Base-by-base conservation (phyloP, 1,140 invertebrate species). In the Cataglyphis hispanica region DNA sequence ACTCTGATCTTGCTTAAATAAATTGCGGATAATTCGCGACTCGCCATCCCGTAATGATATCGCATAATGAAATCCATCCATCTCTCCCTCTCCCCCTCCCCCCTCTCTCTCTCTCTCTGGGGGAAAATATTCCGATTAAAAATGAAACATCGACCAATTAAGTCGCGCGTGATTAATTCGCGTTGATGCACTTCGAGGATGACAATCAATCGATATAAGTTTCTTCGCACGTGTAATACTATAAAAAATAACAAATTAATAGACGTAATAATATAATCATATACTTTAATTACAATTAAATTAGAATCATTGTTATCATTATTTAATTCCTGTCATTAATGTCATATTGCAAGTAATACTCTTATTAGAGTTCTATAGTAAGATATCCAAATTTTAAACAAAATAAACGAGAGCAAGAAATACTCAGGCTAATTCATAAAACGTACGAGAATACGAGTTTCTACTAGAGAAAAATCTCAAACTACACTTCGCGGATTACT, bases 1-100 rank as follows among this genome's bases (percentile, higher is more conserved):
- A 16, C 53, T 11, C 27, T 16, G 31, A 50, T 81, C 50, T 43
- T 43, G 67, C 27, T 60, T 83, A 46, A 83, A 72, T 83, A 72
- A 74, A 83, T 46, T n/a, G 53, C 25, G 37, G 25, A 43, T 25
- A 60, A 46, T 83, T 60, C 50, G 66, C 37, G 53, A 60, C 40
- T 72, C 19, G 25, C 66, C 25, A 37, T 19, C 13, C 31, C 25
- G 56, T 72, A 72, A 61, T 72, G 27, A 67, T 74, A 43, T 60
- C 25, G 31, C 25, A 16, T 83, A 83, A 83, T 81, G 66, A 11
- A 27, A 70, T 60, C 27, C 8, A 22, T 58, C 16, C n/a, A n/a
- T 50, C 16, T 50, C 46, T 50, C 46, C 5, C n/a, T n/a, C n/a
- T n/a, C n/a, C n/a, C n/a, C n/a, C n/a, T n/a, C n/a, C n/a, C n/a